phyloP scores from a whole-genome alignment of 2,797 vertebrate genomes.

The Picus viridis region DNA sequence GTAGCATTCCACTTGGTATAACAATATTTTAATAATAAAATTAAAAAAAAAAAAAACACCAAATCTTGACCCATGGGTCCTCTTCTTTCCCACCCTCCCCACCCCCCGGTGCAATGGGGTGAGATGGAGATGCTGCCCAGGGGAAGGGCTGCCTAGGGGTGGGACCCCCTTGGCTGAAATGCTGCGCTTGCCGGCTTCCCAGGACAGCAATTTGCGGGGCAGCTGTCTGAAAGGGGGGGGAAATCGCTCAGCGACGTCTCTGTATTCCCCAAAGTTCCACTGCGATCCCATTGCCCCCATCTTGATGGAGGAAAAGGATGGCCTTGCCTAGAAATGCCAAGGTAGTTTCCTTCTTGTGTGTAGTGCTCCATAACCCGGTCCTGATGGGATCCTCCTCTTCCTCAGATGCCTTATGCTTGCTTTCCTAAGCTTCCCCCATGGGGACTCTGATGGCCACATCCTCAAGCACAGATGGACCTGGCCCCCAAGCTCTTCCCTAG shows the following conservation, averaged over 20 bases:
- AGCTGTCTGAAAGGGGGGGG: neutral
- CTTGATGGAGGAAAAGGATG: neutral
- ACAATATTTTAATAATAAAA: conserved; percentile 86
- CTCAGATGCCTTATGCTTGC: neutral
- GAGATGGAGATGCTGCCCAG: fast-evolving
- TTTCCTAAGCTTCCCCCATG: neutral
- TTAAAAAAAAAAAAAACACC: conserved; percentile 82
- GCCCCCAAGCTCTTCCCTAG: neutral
- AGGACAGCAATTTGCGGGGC: neutral
- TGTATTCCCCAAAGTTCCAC: neutral
- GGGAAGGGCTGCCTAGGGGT: neutral
- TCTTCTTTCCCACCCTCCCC: neutral
- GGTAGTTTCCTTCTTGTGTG: neutral
- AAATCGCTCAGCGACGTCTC: neutral
- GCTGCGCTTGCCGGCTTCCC: neutral
- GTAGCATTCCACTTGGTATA: conserved; percentile 83
- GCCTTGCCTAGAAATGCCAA: neutral
- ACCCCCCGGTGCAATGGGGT: fast-evolving
- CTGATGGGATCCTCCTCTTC: neutral
- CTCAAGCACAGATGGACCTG: neutral
- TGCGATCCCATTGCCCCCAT: neutral
- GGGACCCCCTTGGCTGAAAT: neutral
- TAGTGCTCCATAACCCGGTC: neutral
- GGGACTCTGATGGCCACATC: neutral
- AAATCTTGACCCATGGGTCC: neutral